Conservation (phyloP, 2,797 vertebrate species). For the Lemur catta region DNA sequence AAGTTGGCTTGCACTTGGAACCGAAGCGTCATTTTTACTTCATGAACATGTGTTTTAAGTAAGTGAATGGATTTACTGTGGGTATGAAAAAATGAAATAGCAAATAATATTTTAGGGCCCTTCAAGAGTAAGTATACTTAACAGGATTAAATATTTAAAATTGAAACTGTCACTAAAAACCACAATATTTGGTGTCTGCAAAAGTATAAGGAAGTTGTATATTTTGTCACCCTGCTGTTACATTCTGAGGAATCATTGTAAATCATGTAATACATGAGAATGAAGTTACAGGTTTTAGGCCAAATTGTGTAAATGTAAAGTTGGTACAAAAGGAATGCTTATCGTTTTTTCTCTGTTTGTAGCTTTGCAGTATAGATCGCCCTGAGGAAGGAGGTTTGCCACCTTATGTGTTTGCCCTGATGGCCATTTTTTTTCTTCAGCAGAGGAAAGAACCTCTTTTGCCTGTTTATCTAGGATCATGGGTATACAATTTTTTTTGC, state of each 20-base stretch:
- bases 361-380: slow-evolving; percentile 93
- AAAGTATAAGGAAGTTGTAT: background rate
- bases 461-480: slow-evolving; percentile 92
- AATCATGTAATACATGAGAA: background rate
- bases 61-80: background rate
- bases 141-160: slow-evolving; percentile 17
- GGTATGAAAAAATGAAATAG: background rate
- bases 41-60: background rate
- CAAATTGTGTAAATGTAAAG: background rate
- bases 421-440: slow-evolving; percentile 96
- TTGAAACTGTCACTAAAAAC: background rate
- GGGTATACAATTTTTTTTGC: slow-evolving; percentile 84
- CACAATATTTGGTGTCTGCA: background rate
- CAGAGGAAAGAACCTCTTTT: slow-evolving; percentile 92
- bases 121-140: background rate
- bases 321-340: background rate
- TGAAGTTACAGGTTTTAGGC: background rate
- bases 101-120: background rate
- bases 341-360: slow-evolving; percentile 12
- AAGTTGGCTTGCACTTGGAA: background rate
- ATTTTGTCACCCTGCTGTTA: background rate
- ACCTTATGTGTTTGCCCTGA: slow-evolving; percentile 91
- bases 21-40: slow-evolving; percentile 28
- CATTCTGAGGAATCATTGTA: background rate
- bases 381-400: slow-evolving; percentile 95